Percentiles rank a stretch among this genome's conserved stretches.
Conservation (phyloP, 37 sponge, comb jelly and placozoan species). For the Amphimedon queenslandica region DNA sequence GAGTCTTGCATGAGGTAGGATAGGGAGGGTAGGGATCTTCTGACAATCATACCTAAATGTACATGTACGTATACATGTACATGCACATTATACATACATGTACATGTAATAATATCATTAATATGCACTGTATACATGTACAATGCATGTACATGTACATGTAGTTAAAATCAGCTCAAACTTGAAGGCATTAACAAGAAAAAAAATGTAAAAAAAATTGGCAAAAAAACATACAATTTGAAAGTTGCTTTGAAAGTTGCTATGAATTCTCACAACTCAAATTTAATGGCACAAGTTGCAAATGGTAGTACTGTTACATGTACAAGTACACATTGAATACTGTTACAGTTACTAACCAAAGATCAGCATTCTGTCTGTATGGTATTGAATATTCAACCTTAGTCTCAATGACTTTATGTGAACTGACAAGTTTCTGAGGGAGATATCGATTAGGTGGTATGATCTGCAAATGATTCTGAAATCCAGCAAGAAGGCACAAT, state of each 20-base stretch:
- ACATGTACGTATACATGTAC: no score
- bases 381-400: slow-evolving; percentile 20
- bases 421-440: background rate
- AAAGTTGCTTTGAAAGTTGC: no score
- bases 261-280: no score
- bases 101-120: no score
- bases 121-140: background rate
- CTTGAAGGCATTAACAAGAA: no score
- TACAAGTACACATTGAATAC: no score
- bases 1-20: slow-evolving; percentile 10
- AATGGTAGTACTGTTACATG: no score
- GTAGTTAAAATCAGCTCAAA: no score
- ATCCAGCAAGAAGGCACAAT: slow-evolving; percentile 47
- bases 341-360: slow-evolving; percentile 53
- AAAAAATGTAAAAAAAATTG: no score
- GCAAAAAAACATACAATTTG: no score
- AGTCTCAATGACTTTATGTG: slow-evolving; percentile 1
- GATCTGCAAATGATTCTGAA: slow-evolving; percentile 30
- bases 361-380: slow-evolving; percentile 33
- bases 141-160: background rate
- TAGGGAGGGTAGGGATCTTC: slow-evolving; percentile 15
- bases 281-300: no score
- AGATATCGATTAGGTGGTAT: slow-evolving; percentile 25
- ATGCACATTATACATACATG: slow-evolving; percentile 6
- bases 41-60: slow-evolving; percentile 43